phyloP scores from a whole-genome alignment of 2,797 vertebrate species.

The Gobionotothen gibberifrons region DNA sequence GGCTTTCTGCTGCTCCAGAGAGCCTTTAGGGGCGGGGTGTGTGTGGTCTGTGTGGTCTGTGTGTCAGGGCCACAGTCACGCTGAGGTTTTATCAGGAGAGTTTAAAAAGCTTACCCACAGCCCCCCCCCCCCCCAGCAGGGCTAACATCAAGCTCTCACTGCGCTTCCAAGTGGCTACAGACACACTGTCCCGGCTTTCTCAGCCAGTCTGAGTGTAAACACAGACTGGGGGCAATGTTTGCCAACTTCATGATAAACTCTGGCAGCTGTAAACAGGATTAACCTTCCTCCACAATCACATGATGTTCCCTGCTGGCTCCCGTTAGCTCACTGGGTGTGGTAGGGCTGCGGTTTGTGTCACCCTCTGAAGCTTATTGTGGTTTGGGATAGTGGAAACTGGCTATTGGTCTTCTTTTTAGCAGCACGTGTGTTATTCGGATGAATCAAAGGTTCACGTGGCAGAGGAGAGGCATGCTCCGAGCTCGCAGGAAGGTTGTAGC shows the following conservation, averaged over 20 bases:
- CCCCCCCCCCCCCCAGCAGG: neutral
- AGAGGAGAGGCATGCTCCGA: neutral
- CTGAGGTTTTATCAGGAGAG: constrained; percentile 32
- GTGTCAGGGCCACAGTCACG: constrained; percentile 11
- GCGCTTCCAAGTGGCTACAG: neutral
- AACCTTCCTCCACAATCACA: constrained; percentile 1
- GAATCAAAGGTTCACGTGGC: constrained; percentile 20
- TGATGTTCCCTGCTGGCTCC: neutral
- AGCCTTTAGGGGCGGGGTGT: neutral
- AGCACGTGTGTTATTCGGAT: constrained; percentile 14
- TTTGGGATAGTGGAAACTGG: neutral
- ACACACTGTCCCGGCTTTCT: neutral
- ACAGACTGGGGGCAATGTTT: neutral
- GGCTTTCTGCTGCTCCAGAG: constrained; percentile 17
- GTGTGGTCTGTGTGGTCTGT: too few species aligned
- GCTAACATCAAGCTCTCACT: neutral
- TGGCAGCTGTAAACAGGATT: constrained; percentile 1
- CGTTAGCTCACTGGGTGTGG: neutral
- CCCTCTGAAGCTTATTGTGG: constrained; percentile 9
- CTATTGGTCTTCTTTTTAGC: neutral
- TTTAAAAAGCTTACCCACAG: neutral
- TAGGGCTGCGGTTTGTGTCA: neutral
- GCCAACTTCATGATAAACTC: neutral
- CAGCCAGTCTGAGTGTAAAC: neutral
- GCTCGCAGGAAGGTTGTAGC: too few species aligned